Conservation (phyloP, 2,888 invertebrate genomes). For the Morpho deidamia region DNA sequence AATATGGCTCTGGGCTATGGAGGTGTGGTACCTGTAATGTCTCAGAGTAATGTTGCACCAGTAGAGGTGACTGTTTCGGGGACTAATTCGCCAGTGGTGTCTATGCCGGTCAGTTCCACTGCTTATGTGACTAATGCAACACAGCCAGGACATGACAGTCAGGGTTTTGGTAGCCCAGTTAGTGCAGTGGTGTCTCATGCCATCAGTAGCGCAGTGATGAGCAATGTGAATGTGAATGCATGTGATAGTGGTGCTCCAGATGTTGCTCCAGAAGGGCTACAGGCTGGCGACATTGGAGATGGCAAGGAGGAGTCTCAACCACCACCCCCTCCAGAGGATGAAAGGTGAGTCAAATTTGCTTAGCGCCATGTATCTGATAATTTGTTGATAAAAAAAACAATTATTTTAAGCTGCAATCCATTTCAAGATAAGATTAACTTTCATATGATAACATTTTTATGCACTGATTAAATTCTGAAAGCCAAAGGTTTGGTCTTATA, state of each 20-base stretch:
- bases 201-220: constrained; percentile 64
- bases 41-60: constrained; percentile 69
- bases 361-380: constrained; percentile 2
- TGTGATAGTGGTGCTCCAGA: constrained; percentile 70
- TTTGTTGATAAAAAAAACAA: constrained; percentile 11
- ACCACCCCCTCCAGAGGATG: constrained; percentile 62
- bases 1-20: constrained; percentile 67
- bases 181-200: constrained; percentile 72
- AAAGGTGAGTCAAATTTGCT: constrained; percentile 55
- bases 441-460: constrained; percentile 10
- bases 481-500: background rate
- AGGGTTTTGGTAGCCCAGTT: constrained; percentile 74
- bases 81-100: constrained; percentile 73
- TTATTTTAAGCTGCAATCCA: constrained; percentile 5
- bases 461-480: constrained; percentile 8
- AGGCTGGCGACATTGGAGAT: constrained; percentile 59
- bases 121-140: constrained; percentile 54
- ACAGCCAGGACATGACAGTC: constrained; percentile 62
- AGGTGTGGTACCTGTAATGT: constrained; percentile 70
- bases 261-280: constrained; percentile 47
- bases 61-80: constrained; percentile 68
- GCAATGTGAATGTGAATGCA: constrained; percentile 69
- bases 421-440: constrained; percentile 14
- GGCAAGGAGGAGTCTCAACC: constrained; percentile 65
- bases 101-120: constrained; percentile 65